Evolutionary conservation across 2,113 vertebrate genomes (phyloP), one percentile per base, ranked within the genome.

Genomic region (Tenrec ecaudatus): DNA sequence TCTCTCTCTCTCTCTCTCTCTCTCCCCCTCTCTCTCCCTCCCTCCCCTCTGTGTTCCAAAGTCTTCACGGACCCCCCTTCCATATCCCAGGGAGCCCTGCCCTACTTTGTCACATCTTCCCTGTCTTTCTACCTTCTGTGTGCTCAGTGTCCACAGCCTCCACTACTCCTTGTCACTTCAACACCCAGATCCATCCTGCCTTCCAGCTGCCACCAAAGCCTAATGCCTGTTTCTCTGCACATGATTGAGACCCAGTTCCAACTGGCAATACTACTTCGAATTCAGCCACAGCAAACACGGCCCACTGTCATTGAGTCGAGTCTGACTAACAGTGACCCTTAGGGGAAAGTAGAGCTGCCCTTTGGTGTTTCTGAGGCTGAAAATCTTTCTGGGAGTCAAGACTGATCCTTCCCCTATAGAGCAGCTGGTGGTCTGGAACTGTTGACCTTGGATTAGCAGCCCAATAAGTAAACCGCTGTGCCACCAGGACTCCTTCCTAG

Each of bases 111-210:
- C 64, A 53, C 3, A 11, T 1, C 1, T 36, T 43, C 43, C 36
- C 36, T 17, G 4, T 12, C 58, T 75, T 91, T 73, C 69, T 33
- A n/a, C 29, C 71, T 20, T 15, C 43, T 60, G 73, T 81, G 73
- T 69, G 27, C 47, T 2, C 14, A 82, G 29, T 17, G 27, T 29
- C 86, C 25, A 38, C 23, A 20, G 3, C 60, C 27, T 20, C 8
- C 6, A 9, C n/a, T 43, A 77, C 16, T 33, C 38, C 23, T 17
- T 16, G 25, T 12, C 60, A 12, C 5, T 19, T 22, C 62, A 27
- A 33, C 1, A 31, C 43, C 73, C 40, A 23, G 5, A 38, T 22
- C 38, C 2, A 0, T 3, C 22, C 68, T 7, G 0, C 23, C 11
- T 75, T 78, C 82, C 73, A 73, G 58, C 89, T 62, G 64, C 23